Conservation (phyloP, 2,113 vertebrate genomes). For the Strigops habroptila region DNA sequence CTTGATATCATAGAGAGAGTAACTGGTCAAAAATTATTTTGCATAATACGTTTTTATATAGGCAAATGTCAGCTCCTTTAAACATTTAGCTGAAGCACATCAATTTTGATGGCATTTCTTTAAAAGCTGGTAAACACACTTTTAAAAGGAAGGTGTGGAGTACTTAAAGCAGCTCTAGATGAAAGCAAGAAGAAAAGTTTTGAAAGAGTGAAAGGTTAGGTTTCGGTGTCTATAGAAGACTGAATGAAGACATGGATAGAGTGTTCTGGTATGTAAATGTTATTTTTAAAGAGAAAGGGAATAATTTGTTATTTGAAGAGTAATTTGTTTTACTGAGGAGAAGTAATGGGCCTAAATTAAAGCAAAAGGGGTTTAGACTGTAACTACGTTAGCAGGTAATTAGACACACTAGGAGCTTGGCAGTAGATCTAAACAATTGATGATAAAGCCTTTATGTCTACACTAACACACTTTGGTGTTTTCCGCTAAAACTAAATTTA, state of each 20-base stretch:
- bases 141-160: neutral
- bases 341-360: neutral
- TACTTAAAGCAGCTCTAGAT: neutral
- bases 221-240: neutral
- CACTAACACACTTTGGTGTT: neutral
- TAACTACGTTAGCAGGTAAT: neutral
- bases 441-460: neutral
- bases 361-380: neutral
- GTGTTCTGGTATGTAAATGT: neutral
- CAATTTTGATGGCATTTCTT: neutral
- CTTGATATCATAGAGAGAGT: neutral
- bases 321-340: neutral
- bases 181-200: neutral
- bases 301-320: neutral
- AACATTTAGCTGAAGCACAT: neutral
- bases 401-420: neutral
- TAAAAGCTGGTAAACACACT: neutral
- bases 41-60: neutral
- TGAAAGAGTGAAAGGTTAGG: neutral
- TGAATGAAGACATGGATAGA: neutral
- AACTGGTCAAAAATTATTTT: neutral
- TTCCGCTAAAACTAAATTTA: neutral
- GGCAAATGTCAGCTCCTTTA: neutral
- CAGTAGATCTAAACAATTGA: neutral
- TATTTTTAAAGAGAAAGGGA: neutral